Conservation (phyloP, 2,888 invertebrate species). For the Cephus sareptanus region DNA sequence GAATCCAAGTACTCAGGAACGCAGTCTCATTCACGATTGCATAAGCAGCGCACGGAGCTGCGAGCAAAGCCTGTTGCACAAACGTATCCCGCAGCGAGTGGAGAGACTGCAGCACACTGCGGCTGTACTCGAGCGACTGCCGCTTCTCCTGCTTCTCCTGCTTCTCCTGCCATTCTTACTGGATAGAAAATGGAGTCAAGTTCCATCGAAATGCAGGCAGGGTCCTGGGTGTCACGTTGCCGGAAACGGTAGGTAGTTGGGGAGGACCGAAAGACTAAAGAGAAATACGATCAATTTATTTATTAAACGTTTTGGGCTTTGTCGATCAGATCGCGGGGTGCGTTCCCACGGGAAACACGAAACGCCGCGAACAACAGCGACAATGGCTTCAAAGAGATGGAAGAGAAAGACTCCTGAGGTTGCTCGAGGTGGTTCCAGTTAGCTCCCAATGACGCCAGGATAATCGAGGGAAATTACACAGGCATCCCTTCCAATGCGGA, state of each 20-base stretch:
- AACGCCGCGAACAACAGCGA: constrained; percentile 22
- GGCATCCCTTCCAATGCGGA: not conserved
- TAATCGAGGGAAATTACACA: not conserved
- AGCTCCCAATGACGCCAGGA: not conserved
- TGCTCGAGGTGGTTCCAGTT: not conserved
- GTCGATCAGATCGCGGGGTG: constrained; percentile 30
- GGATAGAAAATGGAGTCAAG: not conserved
- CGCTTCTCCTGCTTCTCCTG: constrained; percentile 23
- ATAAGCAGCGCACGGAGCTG: constrained; percentile 51
- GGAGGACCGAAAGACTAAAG: constrained; percentile 19
- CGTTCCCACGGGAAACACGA: constrained; percentile 57
- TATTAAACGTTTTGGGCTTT: constrained; percentile 53
- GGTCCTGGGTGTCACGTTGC: not conserved
- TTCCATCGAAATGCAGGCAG: not conserved
- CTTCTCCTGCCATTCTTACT: not conserved
- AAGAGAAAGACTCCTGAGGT: not conserved
- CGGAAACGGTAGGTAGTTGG: not conserved
- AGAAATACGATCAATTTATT: constrained; percentile 58
- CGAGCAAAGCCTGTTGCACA: constrained; percentile 59
- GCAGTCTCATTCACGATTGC: constrained; percentile 47
- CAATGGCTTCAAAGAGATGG: not conserved
- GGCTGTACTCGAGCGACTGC: constrained; percentile 51
- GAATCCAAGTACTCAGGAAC: constrained; percentile 53
- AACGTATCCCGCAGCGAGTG: constrained; percentile 45
- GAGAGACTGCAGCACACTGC: constrained; percentile 31